These are phyloP conservation scores for Halcyon badia DNA, from an alignment of 2,797 vertebrate species.

Conservation along the genomic window DNA sequence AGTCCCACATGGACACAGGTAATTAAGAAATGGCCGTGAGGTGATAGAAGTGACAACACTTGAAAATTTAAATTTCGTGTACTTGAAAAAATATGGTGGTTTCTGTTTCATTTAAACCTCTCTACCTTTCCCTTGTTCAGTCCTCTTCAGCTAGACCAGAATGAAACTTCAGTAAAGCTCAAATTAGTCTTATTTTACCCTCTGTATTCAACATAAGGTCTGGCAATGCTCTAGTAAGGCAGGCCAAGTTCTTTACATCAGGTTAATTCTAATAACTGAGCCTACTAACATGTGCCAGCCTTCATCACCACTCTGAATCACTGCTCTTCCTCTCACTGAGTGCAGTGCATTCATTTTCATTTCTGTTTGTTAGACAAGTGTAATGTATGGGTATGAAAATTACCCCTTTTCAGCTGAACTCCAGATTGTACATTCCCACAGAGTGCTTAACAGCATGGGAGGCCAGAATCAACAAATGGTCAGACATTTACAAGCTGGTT, in stretches of 20 bases:
- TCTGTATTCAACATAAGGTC: neutral
- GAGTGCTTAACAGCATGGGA: neutral
- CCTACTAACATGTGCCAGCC: neutral
- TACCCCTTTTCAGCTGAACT: neutral
- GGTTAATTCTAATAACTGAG: neutral
- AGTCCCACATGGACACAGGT: neutral
- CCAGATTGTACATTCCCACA: neutral
- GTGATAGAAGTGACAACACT: neutral
- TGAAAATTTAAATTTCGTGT: neutral
- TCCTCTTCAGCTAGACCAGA: neutral
- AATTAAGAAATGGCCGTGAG: neutral
- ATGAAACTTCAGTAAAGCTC: neutral
- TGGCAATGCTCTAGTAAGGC: neutral
- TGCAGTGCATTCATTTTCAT: neutral
- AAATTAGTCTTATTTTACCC: neutral
- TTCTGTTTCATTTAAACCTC: neutral
- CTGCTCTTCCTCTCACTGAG: neutral
- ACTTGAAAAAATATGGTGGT: neutral
- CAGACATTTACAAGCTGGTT: neutral
- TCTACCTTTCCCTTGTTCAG: neutral
- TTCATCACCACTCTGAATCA: neutral
- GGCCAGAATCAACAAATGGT: conserved; percentile 10
- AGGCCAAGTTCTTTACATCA: neutral
- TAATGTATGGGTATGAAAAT: neutral
- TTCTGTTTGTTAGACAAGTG: conserved; percentile 10